Evolutionary conservation across 92 coral and sea anemone species (phyloP), one percentile per base, ranked within the genome.

Genomic region (Epizoanthus rinbou): DNA sequence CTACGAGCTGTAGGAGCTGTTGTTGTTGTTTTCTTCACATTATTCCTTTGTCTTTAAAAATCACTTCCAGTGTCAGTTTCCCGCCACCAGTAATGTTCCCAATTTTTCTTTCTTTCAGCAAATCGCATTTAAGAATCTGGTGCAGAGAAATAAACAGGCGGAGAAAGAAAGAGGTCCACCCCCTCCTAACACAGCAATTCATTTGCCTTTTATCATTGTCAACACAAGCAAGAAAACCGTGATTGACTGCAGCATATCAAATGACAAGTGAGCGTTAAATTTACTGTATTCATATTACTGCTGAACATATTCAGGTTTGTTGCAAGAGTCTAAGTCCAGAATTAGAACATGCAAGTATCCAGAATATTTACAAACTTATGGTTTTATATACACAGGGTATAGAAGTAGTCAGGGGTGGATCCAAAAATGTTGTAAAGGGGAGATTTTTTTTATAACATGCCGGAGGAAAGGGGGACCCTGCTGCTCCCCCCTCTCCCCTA

Each of bases 141-240:
- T 96, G 7, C 96, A 96, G 81, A 79, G 99, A 69, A 96, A 96
- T 89, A 91, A 91, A 68, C 81, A 83, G 47, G 90, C 73, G 47
- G 99, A 96, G 81, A 91, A 96, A 79, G 91, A 94, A 79, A 91
- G 92, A 35, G 99, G 99, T 2, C 80, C 90, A 0, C 99, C 99
- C 41, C 96, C 98, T 31, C 87, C 89, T 31, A 96, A 94, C 89
- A 91, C 99, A 56, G 94, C 99, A 31, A 96, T 96, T 64, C 99
- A 96, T 64, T 93, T 96, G 65, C 99, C 99, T 13, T 96, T 96
- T 83, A 97, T 94, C 73, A 97, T 97, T 58, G 99, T 97, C 9
- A 97, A 97, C 93, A 97, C 98, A 73, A 97, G 99, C 99, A 96
- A 96, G 88, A 96, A 96, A 74, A 96, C 99, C 25, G 94, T 96